Base-by-base conservation (phyloP, 2,888 invertebrate species). In the Masnerella sp. region DNA sequence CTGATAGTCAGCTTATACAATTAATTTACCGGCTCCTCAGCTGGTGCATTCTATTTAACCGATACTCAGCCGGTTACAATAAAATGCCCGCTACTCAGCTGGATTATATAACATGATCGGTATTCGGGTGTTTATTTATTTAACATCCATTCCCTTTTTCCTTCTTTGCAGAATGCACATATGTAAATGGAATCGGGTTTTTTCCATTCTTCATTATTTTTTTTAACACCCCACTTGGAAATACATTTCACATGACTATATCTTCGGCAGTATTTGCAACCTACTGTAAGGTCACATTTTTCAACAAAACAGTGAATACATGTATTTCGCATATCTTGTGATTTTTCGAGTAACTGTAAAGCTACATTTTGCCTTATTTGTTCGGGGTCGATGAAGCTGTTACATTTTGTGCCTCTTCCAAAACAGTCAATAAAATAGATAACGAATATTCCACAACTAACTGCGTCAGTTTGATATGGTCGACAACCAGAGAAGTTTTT, bases 131-230 rank as follows among this genome's bases (percentile, higher is more conserved):
- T 7, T 25, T 25, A 25, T 25, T 25, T 43, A 25, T 43, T 43
- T 22, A 25, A 8, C 54, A 54, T 54, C 54, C 54, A 54, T 25
- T 54, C 40, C 5, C 40, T 9, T 40, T 54, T 54, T 1, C 18
- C 18, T 0, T 8, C 8, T 18, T 15, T 18, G 22, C 54, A 54
- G 25, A 17, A 54, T 1, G 2, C 8, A 28, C 52, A 54, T 9
- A 25, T 17, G 8, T n/a, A 42, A 18, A 2, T 18, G 9, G 9
- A 2, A 8, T 18, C n/a, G 7, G 30, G 18, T 8, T 20, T 17
- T 20, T 20, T 11, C 51, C 38, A 62, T 32, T 62, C 32, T 2
- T 40, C 38, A 1, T 12, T 4, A 14, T 40, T 40, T 32, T 22
- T 32, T 9, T 40, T 22, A 1, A 32, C 8, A n/a, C 32, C 42